A percentile compares a stretch with the other conserved stretches of the same genome.
phyloP scores from a whole-genome alignment of 1,140 invertebrate species.

The Neodiprion lecontei region DNA sequence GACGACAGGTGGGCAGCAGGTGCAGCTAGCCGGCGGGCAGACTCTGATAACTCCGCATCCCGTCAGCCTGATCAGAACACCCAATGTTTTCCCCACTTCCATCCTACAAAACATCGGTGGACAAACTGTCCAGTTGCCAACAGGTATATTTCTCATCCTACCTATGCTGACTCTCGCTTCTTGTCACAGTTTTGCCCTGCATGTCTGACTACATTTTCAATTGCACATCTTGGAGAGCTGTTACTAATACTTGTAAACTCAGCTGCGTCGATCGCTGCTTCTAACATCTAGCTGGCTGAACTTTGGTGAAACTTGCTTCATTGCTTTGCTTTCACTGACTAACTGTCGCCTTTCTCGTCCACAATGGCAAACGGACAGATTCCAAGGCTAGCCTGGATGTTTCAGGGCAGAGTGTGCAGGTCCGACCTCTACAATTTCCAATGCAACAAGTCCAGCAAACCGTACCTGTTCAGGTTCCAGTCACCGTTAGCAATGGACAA shows the following conservation, averaged over 20 bases:
- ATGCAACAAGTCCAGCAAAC: conserved; percentile 76
- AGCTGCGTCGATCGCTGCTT: too few relatives aligned
- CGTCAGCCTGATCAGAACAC: conserved; percentile 63
- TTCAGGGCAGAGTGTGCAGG: conserved; percentile 78
- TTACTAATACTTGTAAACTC: too few relatives aligned
- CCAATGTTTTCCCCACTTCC: conserved; percentile 56
- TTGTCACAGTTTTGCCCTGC: neutral
- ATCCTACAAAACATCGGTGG: conserved; percentile 59
- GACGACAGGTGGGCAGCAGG: conserved; percentile 59
- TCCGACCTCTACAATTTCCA: conserved; percentile 77
- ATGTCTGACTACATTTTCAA: neutral
- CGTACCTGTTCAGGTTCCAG: conserved; percentile 91
- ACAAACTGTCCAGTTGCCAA: conserved; percentile 61
- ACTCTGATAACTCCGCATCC: conserved; percentile 57
- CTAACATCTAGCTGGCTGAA: neutral
- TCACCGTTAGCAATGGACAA: conserved; percentile 87
- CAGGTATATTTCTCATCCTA: conserved; percentile 40
- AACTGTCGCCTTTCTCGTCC: conserved; percentile 20
- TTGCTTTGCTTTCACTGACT: conserved; percentile 21
- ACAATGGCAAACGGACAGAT: conserved; percentile 35
- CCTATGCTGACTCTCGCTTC: neutral
- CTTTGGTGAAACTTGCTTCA: conserved; percentile 12
- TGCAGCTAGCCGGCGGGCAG: conserved; percentile 60
- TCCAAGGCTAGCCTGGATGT: conserved; percentile 39
- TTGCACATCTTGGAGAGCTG: neutral